Evolutionary conservation across 2,113 vertebrate genomes (phyloP), one percentile per base, ranked within the genome.

Genomic region (Takifugu bimaculatus): DNA sequence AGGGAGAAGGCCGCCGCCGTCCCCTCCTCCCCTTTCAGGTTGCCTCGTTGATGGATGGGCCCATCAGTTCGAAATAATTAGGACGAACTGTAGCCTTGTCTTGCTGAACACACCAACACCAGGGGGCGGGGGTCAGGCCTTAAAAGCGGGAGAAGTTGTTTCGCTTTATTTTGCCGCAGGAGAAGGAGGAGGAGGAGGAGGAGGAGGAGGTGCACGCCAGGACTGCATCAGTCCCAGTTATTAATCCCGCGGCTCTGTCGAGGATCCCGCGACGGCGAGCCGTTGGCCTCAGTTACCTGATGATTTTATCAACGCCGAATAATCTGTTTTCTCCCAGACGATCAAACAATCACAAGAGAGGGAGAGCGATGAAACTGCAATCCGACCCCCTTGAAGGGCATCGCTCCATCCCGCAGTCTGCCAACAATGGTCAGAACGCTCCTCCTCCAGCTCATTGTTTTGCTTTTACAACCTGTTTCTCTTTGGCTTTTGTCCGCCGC

Each of bases 11-110:
- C 54, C 27, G 3, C 66, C 54, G 10, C 60, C 55, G 62, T 60
- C 68, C 42, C 50, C 54, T 49, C 54, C 13, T 39, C 57, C 59
- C 73, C 64, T 66, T 64, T 80, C 20, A 53, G 54, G 50, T 75
- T 65, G 71, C 75, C 55, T 63, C 39, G 20, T 74, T 89, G 88
- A 91, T 88, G 88, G 87, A 90, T 90, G 81, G 78, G 77, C 78
- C 84, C 84, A 89, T 91, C 88, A 87, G 83, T 85, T 81, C 60
- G 77, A 88, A 86, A 88, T 91, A 88, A 91, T 91, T 86, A 89
- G 81, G 83, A 85, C 81, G 84, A 87, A 81, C 81, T 75, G 67
- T 64, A 87, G 69, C 79, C 82, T 71, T 79, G 80, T 88, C 80
- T 83, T 54, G 65, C 78, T 82, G 79, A 80, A 83, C 80, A 75